Conservation (phyloP, 2,113 vertebrate species). For the Chionis minor region DNA sequence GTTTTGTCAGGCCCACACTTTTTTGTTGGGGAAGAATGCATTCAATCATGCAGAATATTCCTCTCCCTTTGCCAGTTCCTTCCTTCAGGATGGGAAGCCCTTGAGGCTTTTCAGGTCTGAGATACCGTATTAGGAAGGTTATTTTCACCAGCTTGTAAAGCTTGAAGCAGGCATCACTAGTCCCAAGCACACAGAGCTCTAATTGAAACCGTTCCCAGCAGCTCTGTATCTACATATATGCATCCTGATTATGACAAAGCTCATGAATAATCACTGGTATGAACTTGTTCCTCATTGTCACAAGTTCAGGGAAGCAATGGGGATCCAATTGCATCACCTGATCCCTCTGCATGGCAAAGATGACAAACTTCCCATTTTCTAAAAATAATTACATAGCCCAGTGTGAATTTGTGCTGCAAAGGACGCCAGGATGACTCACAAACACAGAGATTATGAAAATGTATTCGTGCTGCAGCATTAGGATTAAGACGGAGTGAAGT, state of each 20-base stretch:
- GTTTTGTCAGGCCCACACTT: background rate
- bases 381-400: constrained; percentile 64
- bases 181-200: constrained; percentile 29
- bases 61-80: background rate
- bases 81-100: constrained; percentile 5
- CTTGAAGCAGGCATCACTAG: background rate
- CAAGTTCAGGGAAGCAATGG: constrained; percentile 55
- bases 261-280: constrained; percentile 69
- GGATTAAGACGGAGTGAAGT: constrained; percentile 42
- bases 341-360: constrained; percentile 60
- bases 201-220: constrained; percentile 41
- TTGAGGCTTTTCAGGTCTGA: constrained; percentile 4
- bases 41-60: background rate
- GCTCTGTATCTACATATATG: constrained; percentile 62
- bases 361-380: constrained; percentile 66
- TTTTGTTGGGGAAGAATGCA: background rate
- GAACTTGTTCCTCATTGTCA: constrained; percentile 60
- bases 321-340: constrained; percentile 39
- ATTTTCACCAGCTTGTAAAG: constrained; percentile 18
- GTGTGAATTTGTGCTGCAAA: constrained; percentile 60
- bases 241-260: constrained; percentile 55
- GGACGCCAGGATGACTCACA: constrained; percentile 33
- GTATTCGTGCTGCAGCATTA: constrained; percentile 48
- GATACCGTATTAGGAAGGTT: background rate
- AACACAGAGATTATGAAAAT: constrained; percentile 60